These are phyloP conservation scores for Operophtera brumata DNA, from an alignment of 2,888 invertebrate species.

Conservation along the genomic window DNA sequence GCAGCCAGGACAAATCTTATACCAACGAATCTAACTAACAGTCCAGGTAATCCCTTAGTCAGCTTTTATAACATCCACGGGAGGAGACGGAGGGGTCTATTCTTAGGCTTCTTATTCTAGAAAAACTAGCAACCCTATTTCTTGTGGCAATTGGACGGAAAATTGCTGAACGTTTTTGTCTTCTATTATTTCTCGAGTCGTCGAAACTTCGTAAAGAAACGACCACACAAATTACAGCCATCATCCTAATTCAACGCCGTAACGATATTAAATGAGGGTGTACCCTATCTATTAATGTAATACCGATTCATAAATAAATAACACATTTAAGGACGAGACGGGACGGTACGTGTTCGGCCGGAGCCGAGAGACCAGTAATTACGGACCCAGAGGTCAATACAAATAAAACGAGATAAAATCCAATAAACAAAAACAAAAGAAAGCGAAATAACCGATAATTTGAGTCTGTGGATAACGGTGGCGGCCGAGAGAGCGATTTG, in stretches of 20 bases:
- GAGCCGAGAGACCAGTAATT: constrained; percentile 63
- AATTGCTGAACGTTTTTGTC: constrained; percentile 57
- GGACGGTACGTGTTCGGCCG: constrained; percentile 61
- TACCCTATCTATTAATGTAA: constrained; percentile 76
- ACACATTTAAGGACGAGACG: constrained; percentile 70
- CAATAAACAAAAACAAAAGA: constrained; percentile 71
- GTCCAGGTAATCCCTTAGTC: too few relatives aligned
- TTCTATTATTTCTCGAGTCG: constrained; percentile 38
- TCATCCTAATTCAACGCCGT: constrained; percentile 68
- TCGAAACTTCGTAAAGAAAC: constrained; percentile 45
- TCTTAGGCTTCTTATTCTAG: too few relatives aligned
- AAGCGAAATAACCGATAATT: constrained; percentile 77
- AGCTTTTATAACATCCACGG: too few relatives aligned
- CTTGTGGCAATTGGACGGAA: constrained; percentile 54
- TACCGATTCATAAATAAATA: constrained; percentile 77
- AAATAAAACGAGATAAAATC: constrained; percentile 67
- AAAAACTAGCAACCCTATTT: constrained; percentile 36
- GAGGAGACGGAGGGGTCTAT: too few relatives aligned
- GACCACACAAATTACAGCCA: constrained; percentile 66
- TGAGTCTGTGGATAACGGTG: constrained; percentile 54
- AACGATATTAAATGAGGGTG: constrained; percentile 79
- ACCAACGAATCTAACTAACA: too few relatives aligned
- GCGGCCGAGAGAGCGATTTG: constrained; percentile 66
- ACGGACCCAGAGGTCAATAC: constrained; percentile 75
- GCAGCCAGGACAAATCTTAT: too few relatives aligned